These are phyloP conservation scores for Tetanocera ferruginea DNA, from an alignment of 2,888 invertebrate species.

Conservation along the genomic window DNA sequence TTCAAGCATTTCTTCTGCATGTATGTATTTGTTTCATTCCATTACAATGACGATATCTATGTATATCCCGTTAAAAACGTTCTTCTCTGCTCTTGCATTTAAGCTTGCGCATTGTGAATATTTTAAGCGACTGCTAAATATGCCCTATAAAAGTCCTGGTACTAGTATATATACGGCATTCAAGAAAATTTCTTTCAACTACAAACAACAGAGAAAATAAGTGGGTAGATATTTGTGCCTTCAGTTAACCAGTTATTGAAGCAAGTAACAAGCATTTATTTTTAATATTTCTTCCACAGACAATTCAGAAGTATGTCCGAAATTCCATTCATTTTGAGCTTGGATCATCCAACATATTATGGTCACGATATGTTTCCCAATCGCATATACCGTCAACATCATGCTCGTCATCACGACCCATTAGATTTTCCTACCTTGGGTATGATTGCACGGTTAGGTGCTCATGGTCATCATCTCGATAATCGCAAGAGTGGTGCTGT, in stretches of 20 bases:
- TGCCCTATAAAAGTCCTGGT: background rate
- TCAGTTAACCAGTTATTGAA: background rate
- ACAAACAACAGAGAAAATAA: background rate
- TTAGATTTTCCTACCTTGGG: slow-evolving; percentile 62
- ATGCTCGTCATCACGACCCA: slow-evolving; percentile 58
- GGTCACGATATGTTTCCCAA: slow-evolving; percentile 64
- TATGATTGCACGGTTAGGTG: slow-evolving; percentile 59
- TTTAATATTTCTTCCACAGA: background rate
- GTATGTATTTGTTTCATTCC: background rate
- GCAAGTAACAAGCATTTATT: background rate
- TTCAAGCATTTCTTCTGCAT: background rate
- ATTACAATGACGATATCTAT: background rate
- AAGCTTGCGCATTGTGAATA: background rate
- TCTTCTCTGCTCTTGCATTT: background rate
- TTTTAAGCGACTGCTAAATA: background rate
- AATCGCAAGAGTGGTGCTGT: slow-evolving; percentile 52
- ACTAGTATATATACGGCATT: slow-evolving; percentile 15
- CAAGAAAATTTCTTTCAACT: background rate
- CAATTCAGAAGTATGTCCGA: slow-evolving; percentile 54
- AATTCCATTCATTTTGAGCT: slow-evolving; percentile 62
- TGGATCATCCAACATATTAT: slow-evolving; percentile 63
- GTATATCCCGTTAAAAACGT: background rate
- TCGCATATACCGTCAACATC: slow-evolving; percentile 59
- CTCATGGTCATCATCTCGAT: slow-evolving; percentile 59
- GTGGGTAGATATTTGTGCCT: background rate